phyloP scores from a whole-genome alignment of 2,797 vertebrate species.

The Antrozous pallidus region DNA sequence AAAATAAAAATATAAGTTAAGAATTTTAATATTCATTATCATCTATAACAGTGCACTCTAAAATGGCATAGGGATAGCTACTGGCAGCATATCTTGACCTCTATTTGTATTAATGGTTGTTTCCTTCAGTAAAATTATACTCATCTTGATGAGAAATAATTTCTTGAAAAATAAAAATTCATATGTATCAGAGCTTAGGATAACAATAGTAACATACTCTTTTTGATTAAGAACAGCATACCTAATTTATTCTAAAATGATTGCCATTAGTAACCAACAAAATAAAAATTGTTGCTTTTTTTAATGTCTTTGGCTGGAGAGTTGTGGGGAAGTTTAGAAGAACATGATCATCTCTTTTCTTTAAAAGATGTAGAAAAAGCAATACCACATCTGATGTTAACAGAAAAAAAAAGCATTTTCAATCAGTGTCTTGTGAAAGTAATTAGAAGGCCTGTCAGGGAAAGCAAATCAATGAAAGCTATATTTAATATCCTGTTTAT shows the following conservation, averaged over 20 bases:
- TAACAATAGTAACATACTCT: conserved; percentile 48
- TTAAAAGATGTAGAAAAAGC: conserved; percentile 27
- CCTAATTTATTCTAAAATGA: conserved; percentile 60
- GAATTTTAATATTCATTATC: background rate
- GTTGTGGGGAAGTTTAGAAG: background rate
- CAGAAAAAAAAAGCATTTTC: conserved; percentile 8
- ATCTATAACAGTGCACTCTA: background rate
- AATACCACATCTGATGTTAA: background rate
- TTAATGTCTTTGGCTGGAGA: conserved; percentile 40
- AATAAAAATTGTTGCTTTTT: conserved; percentile 70
- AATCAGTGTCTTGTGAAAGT: conserved; percentile 41
- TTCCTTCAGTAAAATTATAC: background rate
- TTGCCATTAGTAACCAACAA: conserved; percentile 65
- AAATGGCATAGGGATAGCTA: background rate
- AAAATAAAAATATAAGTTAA: background rate
- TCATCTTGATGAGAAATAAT: conserved; percentile 18
- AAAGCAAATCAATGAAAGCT: conserved; percentile 44
- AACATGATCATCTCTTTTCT: background rate
- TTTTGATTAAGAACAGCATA: conserved; percentile 41
- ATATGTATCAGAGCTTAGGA: conserved; percentile 49
- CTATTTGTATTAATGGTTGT: conserved; percentile 2
- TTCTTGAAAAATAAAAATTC: conserved; percentile 35
- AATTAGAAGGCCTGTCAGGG: conserved; percentile 52
- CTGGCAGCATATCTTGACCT: background rate
- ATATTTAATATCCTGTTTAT: background rate